These are phyloP conservation scores for Acromyrmex echinatior DNA, from an alignment of 1,140 invertebrate species.

Conservation along the genomic window DNA sequence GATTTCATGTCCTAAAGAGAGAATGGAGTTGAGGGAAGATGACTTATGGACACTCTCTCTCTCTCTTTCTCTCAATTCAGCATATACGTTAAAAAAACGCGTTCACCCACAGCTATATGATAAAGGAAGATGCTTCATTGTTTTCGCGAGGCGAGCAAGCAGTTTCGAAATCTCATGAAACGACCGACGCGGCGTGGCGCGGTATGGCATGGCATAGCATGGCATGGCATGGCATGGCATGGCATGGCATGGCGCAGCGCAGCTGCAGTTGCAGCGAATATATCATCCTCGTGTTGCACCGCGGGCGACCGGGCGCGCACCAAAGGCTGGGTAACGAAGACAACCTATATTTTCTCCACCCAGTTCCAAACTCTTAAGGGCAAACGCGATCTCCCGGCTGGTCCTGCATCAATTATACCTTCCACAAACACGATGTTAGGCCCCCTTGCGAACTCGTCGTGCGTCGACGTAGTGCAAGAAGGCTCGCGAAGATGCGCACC, in stretches of 20 bases:
- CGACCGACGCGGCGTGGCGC: constrained; percentile 65
- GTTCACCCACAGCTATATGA: constrained; percentile 30
- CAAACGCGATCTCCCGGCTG: constrained; percentile 77
- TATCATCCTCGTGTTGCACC: constrained; percentile 86
- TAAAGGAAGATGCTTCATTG: constrained; percentile 59
- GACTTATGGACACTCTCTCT: background rate
- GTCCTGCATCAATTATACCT: constrained; percentile 84
- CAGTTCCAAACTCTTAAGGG: constrained; percentile 84
- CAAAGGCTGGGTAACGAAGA: constrained; percentile 82
- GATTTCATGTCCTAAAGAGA: too few species aligned
- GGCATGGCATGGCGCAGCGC: constrained; percentile 67
- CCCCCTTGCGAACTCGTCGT: constrained; percentile 61
- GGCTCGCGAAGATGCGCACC: constrained; percentile 3
- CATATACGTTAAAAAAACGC: constrained; percentile 17
- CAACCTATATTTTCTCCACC: constrained; percentile 86
- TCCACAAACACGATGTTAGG: constrained; percentile 85
- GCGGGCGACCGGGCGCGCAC: constrained; percentile 83
- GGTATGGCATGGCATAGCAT: constrained; percentile 52
- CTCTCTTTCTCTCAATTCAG: background rate
- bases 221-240: constrained; percentile 41
- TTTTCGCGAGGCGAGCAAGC: constrained; percentile 52
- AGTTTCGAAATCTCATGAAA: constrained; percentile 73
- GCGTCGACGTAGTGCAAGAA: constrained; percentile 52
- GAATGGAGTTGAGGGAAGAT: constrained; percentile 1
- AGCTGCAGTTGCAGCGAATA: constrained; percentile 85